Evolutionary conservation across 2,113 vertebrate species (phyloP), one percentile per base, ranked within the genome.

Genomic region (Phalacrocorax carbo): DNA sequence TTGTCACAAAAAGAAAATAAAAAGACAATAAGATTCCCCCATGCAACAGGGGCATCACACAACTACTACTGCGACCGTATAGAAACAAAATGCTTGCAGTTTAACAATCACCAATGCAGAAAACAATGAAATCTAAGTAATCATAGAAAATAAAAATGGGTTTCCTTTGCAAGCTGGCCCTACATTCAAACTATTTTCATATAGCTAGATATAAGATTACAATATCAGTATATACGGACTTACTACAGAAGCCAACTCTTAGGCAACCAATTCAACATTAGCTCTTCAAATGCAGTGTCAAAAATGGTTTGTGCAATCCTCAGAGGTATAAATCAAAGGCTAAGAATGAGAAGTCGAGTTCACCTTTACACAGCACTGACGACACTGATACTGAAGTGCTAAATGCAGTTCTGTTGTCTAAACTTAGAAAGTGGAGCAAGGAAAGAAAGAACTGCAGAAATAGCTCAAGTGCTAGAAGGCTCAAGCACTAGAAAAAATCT

Each of bases 21-120:
- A 64, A 6, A 4, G 12, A 8, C 10, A 15, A 4, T 15, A 10
- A 5, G 3, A 27, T 66, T 4, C 1, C 19, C 3, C 25, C 15
- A 11, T 13, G 5, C 2, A 61, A 57, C 4, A 71, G 11, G 3
- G 4, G 2, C 7, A 57, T 55, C 21, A 69, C 21, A 27, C 19
- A 51, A 5, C 4, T 36, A 26, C 14, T 25, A 46, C 4, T 61
- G 5, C 2, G 3, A 54, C 11, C n/a, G 5, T 26, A 29, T 42
- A 68, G 11, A 62, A 68, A 58, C 27, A 86, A 76, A 84, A 65
- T 40, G 64, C 1, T 7, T 75, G 7, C 7, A 51, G 26, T 80
- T 86, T 48, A 51, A 82, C 75, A 46, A 48, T 29, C 20, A n/a
- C 46, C 20, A 58, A 1, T 30, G 34, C 4, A n/a, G 68, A 75